phyloP scores from a whole-genome alignment of 2,888 invertebrate genomes.

The Lobophora halterata region DNA sequence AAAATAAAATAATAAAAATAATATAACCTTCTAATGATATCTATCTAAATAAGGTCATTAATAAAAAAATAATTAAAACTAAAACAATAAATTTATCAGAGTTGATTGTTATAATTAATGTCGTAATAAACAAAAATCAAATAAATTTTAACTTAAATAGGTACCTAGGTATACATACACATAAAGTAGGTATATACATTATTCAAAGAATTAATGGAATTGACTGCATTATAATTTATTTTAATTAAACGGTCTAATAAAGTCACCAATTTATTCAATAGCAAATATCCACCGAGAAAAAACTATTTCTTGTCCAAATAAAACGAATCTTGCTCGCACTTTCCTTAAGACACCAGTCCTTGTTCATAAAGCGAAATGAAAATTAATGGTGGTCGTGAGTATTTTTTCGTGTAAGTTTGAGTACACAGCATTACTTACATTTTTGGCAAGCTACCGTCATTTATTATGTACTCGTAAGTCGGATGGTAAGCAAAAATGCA shows the following conservation, averaged over 20 bases:
- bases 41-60: no score
- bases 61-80: no score
- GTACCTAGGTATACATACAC: no score
- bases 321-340: conserved; percentile 45
- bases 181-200: conserved; percentile 4
- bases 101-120: no score
- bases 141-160: no score
- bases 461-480: conserved; percentile 75
- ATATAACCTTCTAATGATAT: no score
- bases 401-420: conserved; percentile 79
- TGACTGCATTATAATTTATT: conserved; percentile 1
- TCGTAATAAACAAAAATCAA: no score
- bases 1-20: no score
- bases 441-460: conserved; percentile 73
- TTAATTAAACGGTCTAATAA: conserved; percentile 10
- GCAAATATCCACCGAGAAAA: conserved; percentile 31
- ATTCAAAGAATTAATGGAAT: conserved; percentile 1
- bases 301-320: conserved; percentile 36
- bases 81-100: no score
- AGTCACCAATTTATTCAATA: conserved; percentile 25
- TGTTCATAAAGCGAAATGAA: conserved; percentile 73
- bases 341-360: conserved; percentile 69
- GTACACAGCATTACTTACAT: conserved; percentile 76
- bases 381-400: conserved; percentile 75
- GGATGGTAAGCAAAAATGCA: conserved; percentile 60